Evolutionary conservation across 2,797 vertebrate genomes (phyloP), one percentile per base, ranked within the genome.

Genomic region (Meriones psammophilus): DNA sequence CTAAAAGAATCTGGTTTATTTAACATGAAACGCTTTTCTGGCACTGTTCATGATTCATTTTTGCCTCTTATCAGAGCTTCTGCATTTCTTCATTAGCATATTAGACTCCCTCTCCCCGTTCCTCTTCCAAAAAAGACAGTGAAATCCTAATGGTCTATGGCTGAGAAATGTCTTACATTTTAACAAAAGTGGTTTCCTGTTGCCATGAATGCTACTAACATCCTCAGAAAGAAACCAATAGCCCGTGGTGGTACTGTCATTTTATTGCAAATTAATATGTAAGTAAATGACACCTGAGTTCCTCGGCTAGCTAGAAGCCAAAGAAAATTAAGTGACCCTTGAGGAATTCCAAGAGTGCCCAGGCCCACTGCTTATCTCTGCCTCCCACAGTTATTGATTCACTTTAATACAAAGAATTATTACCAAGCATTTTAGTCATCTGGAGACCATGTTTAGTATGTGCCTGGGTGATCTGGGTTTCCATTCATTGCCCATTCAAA

Each of bases 271-370:
- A 56, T 83, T 77, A 69, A 58, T 83, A 58, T 42, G 3, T 39
- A 64, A 83, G 36, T 4, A 0, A 36, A 78, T 58, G 74, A 79
- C 58, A 76, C 83, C 76, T 81, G 36, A 84, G 73, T 93, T 91
- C 79, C 79, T 54, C 92, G 84, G 60, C 77, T 26, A 68, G 76
- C 84, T 18, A 18, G 60, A 56, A 93, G 77, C 69, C 50, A 62
- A 88, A 39, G 77, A 64, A 93, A 71, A 66, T 71, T 30, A 73
- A 95, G 76, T 92, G 85, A 66, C n/a, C 58, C 69, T 9, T 17
- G 42, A 54, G 66, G 66, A 39, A 39, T 69, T 20, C 33, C 74
- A 77, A 62, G 73, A 54, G 56, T 74, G 8, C 20, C 46, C 12
- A 28, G 26, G 33, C 54, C 5, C 9, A 46, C 18, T 30, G n/a